Base-by-base conservation (phyloP, 2,797 vertebrate genomes). In the Neoniphon sammara region DNA sequence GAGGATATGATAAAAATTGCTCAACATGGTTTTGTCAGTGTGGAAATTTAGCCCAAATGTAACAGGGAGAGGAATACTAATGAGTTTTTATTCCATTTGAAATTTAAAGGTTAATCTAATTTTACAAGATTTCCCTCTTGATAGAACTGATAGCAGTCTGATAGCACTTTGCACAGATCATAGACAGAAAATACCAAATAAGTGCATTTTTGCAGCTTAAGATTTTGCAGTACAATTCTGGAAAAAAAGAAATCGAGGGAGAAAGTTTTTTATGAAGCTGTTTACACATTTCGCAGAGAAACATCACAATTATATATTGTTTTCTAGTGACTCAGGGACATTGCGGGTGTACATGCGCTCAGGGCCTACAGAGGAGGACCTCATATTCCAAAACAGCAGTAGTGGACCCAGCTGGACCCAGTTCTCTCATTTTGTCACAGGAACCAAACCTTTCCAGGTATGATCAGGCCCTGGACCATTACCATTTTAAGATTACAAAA, bases 401-500 rank as follows among this genome's bases (percentile, higher is more conserved):
- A 87, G 85, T 50, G 84, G 42, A 54, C 39, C 15, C 60, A 62
- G 11, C 25, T 95, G 94, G 94, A 86, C 59, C 65, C 89, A 31
- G 31, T 83, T 93, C 70, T 90, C 89, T 52, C 80, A 82, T n/a
- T 74, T 86, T 66, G 15, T 94, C 25, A 15, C 78, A 21, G 70
- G 5, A 0, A 65, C 50, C 39, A 68, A 68, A 71, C 82, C 88
- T 54, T 94, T 93, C 77, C 92, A 93, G 92, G 94, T 95, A 83
- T 58, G 0, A 0, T 31, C 5, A 9, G 5, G 6, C 2, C 64
- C 12, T 21, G n/a, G n/a, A 23, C 11, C 52, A 53, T n/a, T n/a
- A n/a, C n/a, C n/a, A 53, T 42, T 36, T 42, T 3, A 21, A 18
- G 27, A 49, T 70, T 15, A 59, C 21, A 34, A 30, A 11, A 61